phyloP scores from a whole-genome alignment of 2,888 invertebrate species.

The Mellilla xanthometata region DNA sequence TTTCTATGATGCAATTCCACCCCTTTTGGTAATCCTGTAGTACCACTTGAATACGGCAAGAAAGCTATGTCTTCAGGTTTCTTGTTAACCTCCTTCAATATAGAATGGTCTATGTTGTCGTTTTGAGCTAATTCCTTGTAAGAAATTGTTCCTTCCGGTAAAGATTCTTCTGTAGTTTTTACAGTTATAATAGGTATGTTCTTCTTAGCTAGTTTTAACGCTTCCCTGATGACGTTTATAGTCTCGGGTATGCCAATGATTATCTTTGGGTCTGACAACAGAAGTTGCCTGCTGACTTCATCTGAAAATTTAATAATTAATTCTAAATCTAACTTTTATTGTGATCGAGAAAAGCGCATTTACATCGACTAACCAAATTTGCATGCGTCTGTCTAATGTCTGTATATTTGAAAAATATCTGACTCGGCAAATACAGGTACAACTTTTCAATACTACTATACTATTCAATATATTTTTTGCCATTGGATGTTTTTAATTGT shows the following conservation, averaged over 20 bases:
- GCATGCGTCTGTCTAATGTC: too few species aligned
- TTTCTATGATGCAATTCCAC: constrained; percentile 85
- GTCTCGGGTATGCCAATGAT: constrained; percentile 82
- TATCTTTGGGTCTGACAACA: constrained; percentile 82
- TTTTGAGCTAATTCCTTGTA: constrained; percentile 81
- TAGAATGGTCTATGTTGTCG: constrained; percentile 69
- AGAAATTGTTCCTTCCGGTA: constrained; percentile 80
- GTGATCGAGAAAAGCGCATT: too few species aligned
- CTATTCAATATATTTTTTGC: too few species aligned
- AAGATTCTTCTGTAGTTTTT: constrained; percentile 25
- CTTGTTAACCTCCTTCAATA: constrained; percentile 59
- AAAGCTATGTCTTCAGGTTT: constrained; percentile 82
- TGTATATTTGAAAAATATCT: too few species aligned
- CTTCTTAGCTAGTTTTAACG: constrained; percentile 64
- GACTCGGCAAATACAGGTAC: too few species aligned
- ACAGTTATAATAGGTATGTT: constrained; percentile 75
- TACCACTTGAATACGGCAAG: constrained; percentile 92
- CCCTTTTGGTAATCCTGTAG: constrained; percentile 91
- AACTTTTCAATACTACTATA: too few species aligned
- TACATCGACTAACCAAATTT: too few species aligned
- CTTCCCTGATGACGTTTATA: constrained; percentile 67
- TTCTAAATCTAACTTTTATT: too few species aligned
- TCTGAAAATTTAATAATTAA: too few species aligned
- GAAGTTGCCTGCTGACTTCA: constrained; percentile 86
- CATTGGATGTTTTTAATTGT: too few species aligned